Conservation (phyloP, 2,113 vertebrate genomes). For the Eira barbara region DNA sequence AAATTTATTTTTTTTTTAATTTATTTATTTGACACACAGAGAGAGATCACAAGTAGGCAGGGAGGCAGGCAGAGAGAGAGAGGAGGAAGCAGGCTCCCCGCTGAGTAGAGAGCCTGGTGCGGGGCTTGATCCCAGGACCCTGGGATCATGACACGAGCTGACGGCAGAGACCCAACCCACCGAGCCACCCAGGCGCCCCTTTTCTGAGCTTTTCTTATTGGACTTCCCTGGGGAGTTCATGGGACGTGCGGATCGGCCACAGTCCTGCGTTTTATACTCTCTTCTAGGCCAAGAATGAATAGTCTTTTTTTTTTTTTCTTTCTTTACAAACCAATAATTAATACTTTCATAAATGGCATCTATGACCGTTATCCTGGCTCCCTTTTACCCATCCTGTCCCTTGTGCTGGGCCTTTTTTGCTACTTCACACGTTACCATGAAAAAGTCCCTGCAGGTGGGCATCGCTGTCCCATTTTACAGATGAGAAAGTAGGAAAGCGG, state of each 20-base stretch:
- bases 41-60: no score
- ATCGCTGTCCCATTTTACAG: background rate
- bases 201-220: background rate
- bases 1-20: no score
- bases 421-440: background rate
- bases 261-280: background rate
- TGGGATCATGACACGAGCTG: no score
- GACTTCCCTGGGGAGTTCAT: background rate
- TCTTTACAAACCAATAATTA: background rate
- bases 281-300: background rate
- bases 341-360: background rate
- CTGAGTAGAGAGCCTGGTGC: no score
- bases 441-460: background rate
- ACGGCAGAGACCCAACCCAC: no score
- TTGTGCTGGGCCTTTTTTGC: background rate
- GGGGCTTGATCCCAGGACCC: no score
- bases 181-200: no score
- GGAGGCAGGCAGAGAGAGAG: no score
- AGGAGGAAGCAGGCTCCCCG: no score
- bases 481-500: background rate
- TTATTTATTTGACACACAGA: no score
- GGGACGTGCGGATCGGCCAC: background rate
- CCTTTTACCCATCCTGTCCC: background rate
- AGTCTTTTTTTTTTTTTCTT: background rate
- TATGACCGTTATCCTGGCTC: rapidly evolving